Evolutionary conservation across 1,140 invertebrate genomes (phyloP), one percentile per base, ranked within the genome.

Genomic region (Achroia grisella): DNA sequence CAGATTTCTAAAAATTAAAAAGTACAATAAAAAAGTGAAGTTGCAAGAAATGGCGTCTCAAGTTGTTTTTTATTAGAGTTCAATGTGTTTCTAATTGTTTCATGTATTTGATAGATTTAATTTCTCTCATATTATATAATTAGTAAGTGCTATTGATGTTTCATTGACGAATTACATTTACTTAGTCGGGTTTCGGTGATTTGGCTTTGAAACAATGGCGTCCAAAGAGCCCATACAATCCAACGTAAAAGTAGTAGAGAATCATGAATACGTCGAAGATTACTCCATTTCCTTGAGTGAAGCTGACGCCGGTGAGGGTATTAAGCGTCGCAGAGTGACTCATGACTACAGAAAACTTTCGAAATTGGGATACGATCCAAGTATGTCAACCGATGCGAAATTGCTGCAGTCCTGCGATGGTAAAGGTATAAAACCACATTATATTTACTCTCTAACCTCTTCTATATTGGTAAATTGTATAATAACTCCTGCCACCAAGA

Each of bases 41-140:
- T 67, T 74, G 71, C 70, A 44, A 72, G 73, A 85, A 85, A 85
- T 85, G 81, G 81, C 81, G 81, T 85, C 81, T 75, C 70, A 74
- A 81, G 71, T 85, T 85, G 81, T 85, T 85, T 85, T 84, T 82
- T 82, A 81, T 71, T 68, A 62, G 39, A 56, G 65, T 67, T 66
- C 62, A 73, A 64, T 74, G 71, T 78, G 62, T 80, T 82, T 80
- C 71, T 73, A 68, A 69, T 69, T 46, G 55, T 54, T 56, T 45
- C 52, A 51, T 55, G 55, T 60, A 45, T 64, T 67, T 64, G 5
- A 59, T 56, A 53, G 44, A 64, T 57, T 64, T 64, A 48, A 57
- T 58, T 32, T 42, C 58, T 52, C 53, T 62, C 43, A 51, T 62
- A 62, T 47, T 59, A 56, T 65, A 56, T 56, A 56, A 56, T 56